Percentiles rank a stretch among this genome's conserved stretches.
Evolutionary conservation across 2,888 invertebrate species (phyloP).

Genomic region (Dryococelus australis): DNA sequence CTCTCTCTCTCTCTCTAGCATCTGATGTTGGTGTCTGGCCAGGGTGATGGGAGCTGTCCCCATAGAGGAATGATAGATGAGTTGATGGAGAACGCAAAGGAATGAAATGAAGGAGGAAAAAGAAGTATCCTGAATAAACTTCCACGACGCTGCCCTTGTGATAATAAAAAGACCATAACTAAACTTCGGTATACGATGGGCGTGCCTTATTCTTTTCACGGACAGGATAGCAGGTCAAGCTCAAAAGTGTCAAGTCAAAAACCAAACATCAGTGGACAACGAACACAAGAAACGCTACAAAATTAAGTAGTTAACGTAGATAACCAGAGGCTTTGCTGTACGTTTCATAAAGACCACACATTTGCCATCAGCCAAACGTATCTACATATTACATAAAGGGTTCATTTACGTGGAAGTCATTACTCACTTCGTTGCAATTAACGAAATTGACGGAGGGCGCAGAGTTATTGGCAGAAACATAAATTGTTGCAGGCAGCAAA

Average conservation of each 20-base stretch:
- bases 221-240: too few species aligned
- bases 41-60: background rate
- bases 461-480: slow-evolving; percentile 16
- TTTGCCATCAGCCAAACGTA: background rate
- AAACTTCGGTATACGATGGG: background rate
- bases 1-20: too few species aligned
- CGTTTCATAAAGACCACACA: background rate
- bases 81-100: background rate
- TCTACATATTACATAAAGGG: background rate
- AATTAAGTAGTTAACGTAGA: too few species aligned
- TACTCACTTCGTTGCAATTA: slow-evolving; percentile 5
- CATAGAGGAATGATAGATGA: background rate
- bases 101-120: background rate
- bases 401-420: slow-evolving; percentile 2
- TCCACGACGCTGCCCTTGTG: background rate
- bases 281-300: too few species aligned
- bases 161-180: background rate
- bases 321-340: background rate
- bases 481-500: background rate
- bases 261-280: too few species aligned
- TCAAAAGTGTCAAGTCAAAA: too few species aligned
- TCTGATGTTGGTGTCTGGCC: background rate
- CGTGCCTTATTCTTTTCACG: background rate
- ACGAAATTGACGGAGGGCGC: background rate
- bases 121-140: background rate